Evolutionary conservation across 2,113 vertebrate species (phyloP).

Genomic region (Chloropsis cyanopogon): DNA sequence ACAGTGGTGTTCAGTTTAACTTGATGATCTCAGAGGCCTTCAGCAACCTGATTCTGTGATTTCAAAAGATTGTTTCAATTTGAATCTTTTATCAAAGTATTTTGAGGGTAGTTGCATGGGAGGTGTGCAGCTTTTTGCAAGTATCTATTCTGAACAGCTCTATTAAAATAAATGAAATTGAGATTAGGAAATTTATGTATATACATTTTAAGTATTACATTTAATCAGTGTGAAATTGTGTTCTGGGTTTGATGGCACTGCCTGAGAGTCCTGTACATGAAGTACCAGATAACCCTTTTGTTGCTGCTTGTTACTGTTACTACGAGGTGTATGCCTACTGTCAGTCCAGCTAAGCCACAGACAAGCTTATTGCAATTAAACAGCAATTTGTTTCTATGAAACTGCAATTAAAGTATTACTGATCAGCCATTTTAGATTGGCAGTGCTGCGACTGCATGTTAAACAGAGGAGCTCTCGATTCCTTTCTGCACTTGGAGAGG

Average conservation of each 20-base stretch:
- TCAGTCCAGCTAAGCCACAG: constrained; percentile 75
- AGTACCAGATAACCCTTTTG: neutral
- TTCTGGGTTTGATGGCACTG: neutral
- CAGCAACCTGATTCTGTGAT: neutral
- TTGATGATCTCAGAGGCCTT: neutral
- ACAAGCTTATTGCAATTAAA: constrained; percentile 81
- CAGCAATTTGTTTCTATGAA: constrained; percentile 85
- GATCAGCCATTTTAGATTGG: constrained; percentile 80
- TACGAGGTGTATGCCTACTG: constrained; percentile 62
- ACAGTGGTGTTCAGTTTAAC: neutral
- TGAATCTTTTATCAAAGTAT: neutral
- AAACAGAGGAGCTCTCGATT: constrained; percentile 58
- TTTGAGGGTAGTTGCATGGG: neutral
- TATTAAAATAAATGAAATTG: neutral
- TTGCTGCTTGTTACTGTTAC: neutral
- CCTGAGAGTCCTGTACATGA: neutral
- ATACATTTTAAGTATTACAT: neutral
- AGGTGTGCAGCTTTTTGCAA: neutral
- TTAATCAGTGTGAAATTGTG: neutral
- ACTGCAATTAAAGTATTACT: constrained; percentile 84
- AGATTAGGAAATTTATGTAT: neutral
- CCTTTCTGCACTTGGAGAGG: neutral
- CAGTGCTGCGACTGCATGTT: constrained; percentile 67
- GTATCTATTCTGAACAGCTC: neutral
- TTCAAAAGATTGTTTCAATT: neutral